These are phyloP conservation scores for Dermochelys coriacea DNA, from an alignment of 2,797 vertebrate genomes.

Conservation along the genomic window DNA sequence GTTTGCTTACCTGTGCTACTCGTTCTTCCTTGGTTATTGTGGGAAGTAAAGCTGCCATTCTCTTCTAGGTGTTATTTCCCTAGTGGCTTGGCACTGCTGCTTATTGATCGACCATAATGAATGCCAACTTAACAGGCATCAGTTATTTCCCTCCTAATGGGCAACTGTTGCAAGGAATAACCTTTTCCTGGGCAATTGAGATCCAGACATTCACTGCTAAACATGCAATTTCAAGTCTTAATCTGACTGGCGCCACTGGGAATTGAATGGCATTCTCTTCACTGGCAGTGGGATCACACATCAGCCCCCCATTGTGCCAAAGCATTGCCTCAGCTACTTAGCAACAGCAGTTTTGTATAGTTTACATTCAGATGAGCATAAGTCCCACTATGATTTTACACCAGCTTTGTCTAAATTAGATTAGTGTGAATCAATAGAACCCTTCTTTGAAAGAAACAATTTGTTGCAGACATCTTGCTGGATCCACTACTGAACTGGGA, in stretches of 20 bases:
- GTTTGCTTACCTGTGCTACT: neutral
- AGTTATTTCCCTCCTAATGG: neutral
- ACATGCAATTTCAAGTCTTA: conserved; percentile 67
- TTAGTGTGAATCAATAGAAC: conserved; percentile 30
- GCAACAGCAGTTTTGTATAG: conserved; percentile 50
- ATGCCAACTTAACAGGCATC: neutral
- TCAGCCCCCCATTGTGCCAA: conserved; percentile 36
- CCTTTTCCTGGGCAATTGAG: neutral
- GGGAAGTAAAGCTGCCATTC: neutral
- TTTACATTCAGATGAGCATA: conserved; percentile 74
- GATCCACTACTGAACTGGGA: conserved; percentile 32
- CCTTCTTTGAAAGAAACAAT: conserved; percentile 41
- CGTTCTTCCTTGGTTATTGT: neutral
- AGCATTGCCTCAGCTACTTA: conserved; percentile 64
- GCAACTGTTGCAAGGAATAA: conserved; percentile 33
- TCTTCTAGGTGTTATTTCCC: neutral
- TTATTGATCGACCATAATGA: neutral
- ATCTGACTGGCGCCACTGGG: conserved; percentile 24
- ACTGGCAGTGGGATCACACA: neutral
- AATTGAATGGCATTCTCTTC: conserved; percentile 28
- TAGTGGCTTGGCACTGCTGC: fast-evolving
- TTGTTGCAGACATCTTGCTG: conserved; percentile 49
- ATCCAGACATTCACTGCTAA: conserved; percentile 42
- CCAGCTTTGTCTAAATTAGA: conserved; percentile 54
- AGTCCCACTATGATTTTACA: conserved; percentile 49